Percentiles rank a stretch among this genome's conserved stretches.
phyloP scores from a whole-genome alignment of 2,888 invertebrate species.

The Cenopis cana region DNA sequence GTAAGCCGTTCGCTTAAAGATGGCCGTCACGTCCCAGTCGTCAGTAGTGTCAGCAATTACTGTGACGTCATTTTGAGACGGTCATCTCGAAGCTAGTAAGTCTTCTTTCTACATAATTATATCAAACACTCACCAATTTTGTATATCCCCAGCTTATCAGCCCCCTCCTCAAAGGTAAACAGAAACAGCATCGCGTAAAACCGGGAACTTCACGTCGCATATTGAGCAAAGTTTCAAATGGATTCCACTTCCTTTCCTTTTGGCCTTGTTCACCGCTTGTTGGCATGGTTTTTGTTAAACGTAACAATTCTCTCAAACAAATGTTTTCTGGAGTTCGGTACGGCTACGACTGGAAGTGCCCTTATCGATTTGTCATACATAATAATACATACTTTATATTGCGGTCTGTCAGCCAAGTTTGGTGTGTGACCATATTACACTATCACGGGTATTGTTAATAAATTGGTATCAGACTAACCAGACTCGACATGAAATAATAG shows the following conservation, averaged over 20 bases:
- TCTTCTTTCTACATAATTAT: too few species aligned
- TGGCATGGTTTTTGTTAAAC: background rate
- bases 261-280: background rate
- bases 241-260: background rate
- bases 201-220: slow-evolving; percentile 17
- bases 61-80: too few species aligned
- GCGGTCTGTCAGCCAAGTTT: background rate
- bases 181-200: slow-evolving; percentile 47
- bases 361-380: background rate
- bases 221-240: background rate
- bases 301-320: background rate
- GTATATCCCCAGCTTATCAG: slow-evolving; percentile 51
- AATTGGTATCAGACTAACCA: too few species aligned
- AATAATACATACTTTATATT: background rate
- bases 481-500: too few species aligned
- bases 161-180: slow-evolving; percentile 50
- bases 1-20: too few species aligned
- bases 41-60: too few species aligned
- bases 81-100: too few species aligned
- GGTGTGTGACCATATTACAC: too few species aligned
- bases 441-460: too few species aligned
- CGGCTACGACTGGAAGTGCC: background rate
- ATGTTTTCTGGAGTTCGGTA: background rate
- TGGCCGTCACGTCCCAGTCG: too few species aligned
- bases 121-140: slow-evolving; percentile 49